Base-by-base conservation (phyloP, 2,113 vertebrate species). In the Sialia sialis region DNA sequence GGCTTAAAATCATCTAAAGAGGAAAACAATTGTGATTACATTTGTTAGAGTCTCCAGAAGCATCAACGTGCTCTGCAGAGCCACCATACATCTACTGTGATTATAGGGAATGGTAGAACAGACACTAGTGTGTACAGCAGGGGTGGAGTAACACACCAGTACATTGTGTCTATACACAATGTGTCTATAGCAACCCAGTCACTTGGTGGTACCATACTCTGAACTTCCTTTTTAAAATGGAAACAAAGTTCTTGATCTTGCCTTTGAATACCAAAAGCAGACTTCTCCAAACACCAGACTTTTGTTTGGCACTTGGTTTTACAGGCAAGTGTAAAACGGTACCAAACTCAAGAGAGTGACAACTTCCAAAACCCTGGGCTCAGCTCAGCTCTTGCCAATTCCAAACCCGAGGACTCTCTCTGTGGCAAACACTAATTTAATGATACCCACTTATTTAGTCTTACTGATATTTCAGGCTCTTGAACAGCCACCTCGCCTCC, bases 1-100 rank as follows among this genome's bases (percentile, higher is more conserved):
- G 99, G 99, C 86, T 99, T 99, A 97, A 99, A 99, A 88, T 99
- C 99, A 98, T 99, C 99, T 99, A 77, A 32, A 95, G 78, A 97
- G 46, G 58, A 89, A 41, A 95, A 91, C 44, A 93, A 73, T 14
- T 36, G 39, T 2, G 3, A 81, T 95, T 69, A 87, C 21, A 25
- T 78, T 95, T 88, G 46, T 77, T 21, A 23, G 17, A 90, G n/a
- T 69, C 32, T 89, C 49, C 54, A 67, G 34, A 72, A 89, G 54
- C 7, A 10, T 29, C 36, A 63, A 11, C 26, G 3, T 58, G 41
- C 64, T 48, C 55, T 63, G 46, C 49, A 73, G 51, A 54, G 29
- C 29, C 38, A 54, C 55, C 39, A 26, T 18, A 62, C 15, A 29
- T 41, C 43, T 30, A 29, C 41, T 54, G 58, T 23, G 26, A 82